Percentiles rank a stretch among this genome's conserved stretches.
Conservation (phyloP, 2,797 vertebrate genomes). For the Betta splendens region DNA sequence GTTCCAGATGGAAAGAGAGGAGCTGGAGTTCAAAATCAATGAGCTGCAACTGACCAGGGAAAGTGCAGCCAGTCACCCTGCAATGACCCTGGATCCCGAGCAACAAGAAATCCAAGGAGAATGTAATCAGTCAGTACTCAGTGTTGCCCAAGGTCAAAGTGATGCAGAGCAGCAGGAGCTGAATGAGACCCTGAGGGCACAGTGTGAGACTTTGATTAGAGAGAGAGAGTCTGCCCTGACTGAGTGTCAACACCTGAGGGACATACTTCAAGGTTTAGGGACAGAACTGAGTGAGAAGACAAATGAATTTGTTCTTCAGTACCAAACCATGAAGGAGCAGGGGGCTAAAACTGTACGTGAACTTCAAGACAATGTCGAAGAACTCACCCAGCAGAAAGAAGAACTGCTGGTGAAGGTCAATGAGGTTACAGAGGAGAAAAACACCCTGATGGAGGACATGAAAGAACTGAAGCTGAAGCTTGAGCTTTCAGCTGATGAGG, state of each 20-base stretch:
- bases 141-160: slow-evolving; percentile 25
- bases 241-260: slow-evolving; percentile 84
- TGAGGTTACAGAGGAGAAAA: slow-evolving; percentile 84
- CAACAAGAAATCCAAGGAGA: slow-evolving; percentile 68
- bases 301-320: slow-evolving; percentile 86
- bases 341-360: slow-evolving; percentile 82
- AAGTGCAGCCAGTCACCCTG: slow-evolving; percentile 59
- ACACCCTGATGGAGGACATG: slow-evolving; percentile 80
- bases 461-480: slow-evolving; percentile 75
- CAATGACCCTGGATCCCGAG: slow-evolving; percentile 50
- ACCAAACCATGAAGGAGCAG: slow-evolving; percentile 88
- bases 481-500: slow-evolving; percentile 67
- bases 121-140: slow-evolving; percentile 12
- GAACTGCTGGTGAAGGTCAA: slow-evolving; percentile 30
- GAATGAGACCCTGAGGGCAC: slow-evolving; percentile 80
- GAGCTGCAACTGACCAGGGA: slow-evolving; percentile 91
- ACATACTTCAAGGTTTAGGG: slow-evolving; percentile 86
- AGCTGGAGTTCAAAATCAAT: slow-evolving; percentile 96
- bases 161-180: slow-evolving; percentile 48
- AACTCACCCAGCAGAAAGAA: slow-evolving; percentile 62
- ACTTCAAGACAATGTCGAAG: slow-evolving; percentile 81
- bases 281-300: slow-evolving; percentile 87
- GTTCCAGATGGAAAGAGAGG: slow-evolving; percentile 91
- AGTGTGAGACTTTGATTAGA: slow-evolving; percentile 77
- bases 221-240: slow-evolving; percentile 86